Conservation (phyloP, 2,113 vertebrate genomes). For the Martes martes region DNA sequence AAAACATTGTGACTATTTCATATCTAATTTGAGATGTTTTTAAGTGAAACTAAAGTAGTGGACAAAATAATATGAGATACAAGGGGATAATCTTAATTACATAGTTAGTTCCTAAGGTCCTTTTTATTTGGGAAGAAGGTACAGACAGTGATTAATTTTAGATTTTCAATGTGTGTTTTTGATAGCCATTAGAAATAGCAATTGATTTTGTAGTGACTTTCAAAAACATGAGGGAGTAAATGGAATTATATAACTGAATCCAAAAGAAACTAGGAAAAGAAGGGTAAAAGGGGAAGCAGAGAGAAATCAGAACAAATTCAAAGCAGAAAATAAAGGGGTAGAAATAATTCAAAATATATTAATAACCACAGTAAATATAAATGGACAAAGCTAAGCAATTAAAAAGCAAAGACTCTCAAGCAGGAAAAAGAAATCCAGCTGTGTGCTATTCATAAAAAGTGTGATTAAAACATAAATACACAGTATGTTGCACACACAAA, state of each 20-base stretch:
- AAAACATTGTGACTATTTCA: slow-evolving; percentile 16
- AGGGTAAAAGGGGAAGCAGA: background rate
- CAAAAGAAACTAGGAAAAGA: background rate
- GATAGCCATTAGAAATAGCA: background rate
- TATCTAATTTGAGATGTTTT: background rate
- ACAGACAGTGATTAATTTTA: background rate
- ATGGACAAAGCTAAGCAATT: background rate
- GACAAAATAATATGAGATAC: background rate
- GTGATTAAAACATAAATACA: background rate
- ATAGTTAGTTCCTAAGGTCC: background rate
- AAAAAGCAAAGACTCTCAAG: background rate
- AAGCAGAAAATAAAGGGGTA: background rate
- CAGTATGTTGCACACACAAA: background rate
- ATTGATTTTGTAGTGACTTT: background rate
- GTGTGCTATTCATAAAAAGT: background rate
- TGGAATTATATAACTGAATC: background rate
- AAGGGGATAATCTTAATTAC: background rate
- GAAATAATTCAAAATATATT: background rate
- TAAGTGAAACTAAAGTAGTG: background rate
- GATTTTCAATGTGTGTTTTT: background rate
- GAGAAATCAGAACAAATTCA: background rate
- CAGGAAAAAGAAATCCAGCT: background rate
- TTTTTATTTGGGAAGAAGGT: background rate
- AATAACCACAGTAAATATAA: background rate
- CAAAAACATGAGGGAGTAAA: background rate